A percentile compares a stretch with the other conserved stretches of the same genome.
These are phyloP conservation scores for Pluvialis apricaria DNA, from an alignment of 2,113 vertebrate genomes.

Conservation along the genomic window DNA sequence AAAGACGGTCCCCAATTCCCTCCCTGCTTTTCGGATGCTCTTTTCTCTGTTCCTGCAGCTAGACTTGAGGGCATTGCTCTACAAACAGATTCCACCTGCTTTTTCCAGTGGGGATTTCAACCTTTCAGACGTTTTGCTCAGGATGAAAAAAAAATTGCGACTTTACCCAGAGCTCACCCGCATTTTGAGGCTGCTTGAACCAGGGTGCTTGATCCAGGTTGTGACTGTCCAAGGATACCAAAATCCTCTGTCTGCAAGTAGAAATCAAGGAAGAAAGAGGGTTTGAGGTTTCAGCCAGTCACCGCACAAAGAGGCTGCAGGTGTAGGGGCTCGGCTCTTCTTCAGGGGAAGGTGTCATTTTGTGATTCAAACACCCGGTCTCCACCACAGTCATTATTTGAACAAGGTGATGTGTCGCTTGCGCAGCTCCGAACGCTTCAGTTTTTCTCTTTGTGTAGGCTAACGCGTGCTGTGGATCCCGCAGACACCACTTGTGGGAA, in stretches of 20 bases:
- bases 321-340: neutral
- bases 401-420: neutral
- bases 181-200: neutral
- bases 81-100: neutral
- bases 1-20: neutral
- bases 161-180: neutral
- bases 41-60: neutral
- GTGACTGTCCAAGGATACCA: neutral
- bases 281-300: neutral
- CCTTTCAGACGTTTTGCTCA: neutral
- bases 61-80: neutral
- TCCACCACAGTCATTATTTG: accelerated
- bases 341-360: neutral
- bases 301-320: neutral
- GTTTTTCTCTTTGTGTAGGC: neutral
- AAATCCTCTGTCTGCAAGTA: neutral
- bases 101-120: neutral
- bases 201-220: neutral
- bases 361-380: neutral
- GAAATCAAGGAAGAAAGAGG: neutral
- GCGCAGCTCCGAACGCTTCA: neutral
- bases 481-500: neutral
- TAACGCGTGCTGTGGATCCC: neutral
- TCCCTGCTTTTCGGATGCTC: neutral
- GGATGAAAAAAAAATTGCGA: neutral